phyloP scores from a whole-genome alignment of 2,113 vertebrate species.

The Furnarius figulus region DNA sequence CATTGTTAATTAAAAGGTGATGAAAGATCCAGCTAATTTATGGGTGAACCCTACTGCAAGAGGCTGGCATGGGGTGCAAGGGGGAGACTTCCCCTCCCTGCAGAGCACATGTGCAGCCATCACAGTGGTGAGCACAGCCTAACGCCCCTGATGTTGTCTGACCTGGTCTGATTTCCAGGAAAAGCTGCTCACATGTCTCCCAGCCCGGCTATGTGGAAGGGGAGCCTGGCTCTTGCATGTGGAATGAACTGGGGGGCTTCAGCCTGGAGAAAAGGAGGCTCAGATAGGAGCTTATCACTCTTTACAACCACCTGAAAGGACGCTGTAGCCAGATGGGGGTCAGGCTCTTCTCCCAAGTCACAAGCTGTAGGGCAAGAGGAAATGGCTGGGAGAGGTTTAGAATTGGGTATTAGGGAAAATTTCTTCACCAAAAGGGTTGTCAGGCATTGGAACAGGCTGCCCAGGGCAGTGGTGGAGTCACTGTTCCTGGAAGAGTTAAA shows the following conservation, averaged over 20 bases:
- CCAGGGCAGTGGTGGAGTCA: not conserved
- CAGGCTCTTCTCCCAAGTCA: not conserved
- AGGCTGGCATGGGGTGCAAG: not conserved
- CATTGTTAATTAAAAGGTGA: slow-evolving; percentile 25
- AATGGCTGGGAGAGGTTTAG: not conserved
- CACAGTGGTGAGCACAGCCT: not conserved
- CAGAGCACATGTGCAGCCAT: fast-evolving
- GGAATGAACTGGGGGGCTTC: not conserved
- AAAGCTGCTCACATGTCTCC: not conserved
- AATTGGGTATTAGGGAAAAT: not conserved
- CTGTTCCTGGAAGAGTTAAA: not conserved
- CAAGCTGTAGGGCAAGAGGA: not conserved
- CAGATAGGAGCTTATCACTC: no score
- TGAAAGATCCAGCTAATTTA: not conserved
- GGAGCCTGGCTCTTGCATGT: not conserved
- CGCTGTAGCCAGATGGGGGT: not conserved
- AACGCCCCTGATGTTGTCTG: not conserved
- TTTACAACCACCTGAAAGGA: not conserved
- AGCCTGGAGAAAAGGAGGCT: not conserved
- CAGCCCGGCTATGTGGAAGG: fast-evolving
- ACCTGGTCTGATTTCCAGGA: not conserved
- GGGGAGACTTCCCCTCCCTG: not conserved
- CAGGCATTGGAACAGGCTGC: not conserved
- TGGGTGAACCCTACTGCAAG: not conserved
- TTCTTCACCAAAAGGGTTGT: not conserved